These are phyloP conservation scores for Prosopocoilus inquinatus DNA, from an alignment of 2,888 invertebrate species.

Conservation along the genomic window DNA sequence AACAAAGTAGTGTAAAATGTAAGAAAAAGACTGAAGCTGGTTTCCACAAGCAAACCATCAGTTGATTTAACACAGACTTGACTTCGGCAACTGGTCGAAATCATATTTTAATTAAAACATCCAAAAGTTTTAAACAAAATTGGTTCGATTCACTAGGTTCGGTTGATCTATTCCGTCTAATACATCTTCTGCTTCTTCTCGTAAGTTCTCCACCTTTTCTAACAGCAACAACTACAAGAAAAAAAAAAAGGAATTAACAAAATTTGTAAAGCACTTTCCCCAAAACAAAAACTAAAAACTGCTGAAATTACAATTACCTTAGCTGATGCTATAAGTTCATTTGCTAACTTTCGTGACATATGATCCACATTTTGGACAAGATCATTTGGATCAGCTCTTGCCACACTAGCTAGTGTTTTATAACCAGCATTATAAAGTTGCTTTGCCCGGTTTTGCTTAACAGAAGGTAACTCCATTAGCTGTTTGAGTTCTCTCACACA, in stretches of 20 bases:
- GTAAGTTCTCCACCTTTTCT: constrained; percentile 82
- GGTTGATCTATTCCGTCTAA: constrained; percentile 54
- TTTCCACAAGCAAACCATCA: too few species aligned
- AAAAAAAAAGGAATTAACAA: constrained; percentile 25
- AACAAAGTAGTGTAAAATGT: too few species aligned
- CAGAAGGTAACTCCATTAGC: constrained; percentile 84
- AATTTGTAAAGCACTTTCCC: not conserved
- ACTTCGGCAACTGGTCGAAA: too few species aligned
- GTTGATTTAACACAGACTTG: too few species aligned
- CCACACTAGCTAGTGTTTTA: constrained; percentile 72
- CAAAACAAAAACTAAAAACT: constrained; percentile 3
- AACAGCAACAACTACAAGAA: constrained; percentile 69
- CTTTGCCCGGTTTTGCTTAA: constrained; percentile 82
- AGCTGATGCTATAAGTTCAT: constrained; percentile 82
- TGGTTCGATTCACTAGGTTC: constrained; percentile 8
- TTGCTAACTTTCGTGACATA: constrained; percentile 70
- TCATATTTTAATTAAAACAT: too few species aligned
- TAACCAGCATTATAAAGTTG: constrained; percentile 83
- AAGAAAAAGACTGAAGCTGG: too few species aligned
- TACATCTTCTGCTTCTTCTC: constrained; percentile 79
- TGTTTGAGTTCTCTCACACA: constrained; percentile 76
- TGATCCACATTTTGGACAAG: constrained; percentile 67
- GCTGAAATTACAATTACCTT: constrained; percentile 58
- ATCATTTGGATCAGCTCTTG: constrained; percentile 64
- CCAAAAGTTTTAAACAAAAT: too few species aligned